A percentile compares a stretch with the other conserved stretches of the same genome.
phyloP scores from a whole-genome alignment of 2,888 invertebrate species.

The Eugnorisma glareosa region DNA sequence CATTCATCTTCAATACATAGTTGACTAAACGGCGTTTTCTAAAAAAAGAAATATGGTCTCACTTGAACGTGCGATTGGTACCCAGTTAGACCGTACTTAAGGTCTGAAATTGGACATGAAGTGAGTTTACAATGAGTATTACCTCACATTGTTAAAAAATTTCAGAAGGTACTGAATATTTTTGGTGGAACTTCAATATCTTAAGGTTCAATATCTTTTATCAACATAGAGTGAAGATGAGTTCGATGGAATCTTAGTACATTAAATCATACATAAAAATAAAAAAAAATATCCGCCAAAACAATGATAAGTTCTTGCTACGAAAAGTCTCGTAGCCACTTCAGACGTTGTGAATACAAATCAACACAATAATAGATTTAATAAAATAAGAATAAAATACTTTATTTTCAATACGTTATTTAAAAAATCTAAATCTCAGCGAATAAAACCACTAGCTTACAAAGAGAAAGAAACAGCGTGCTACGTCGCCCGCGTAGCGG shows the following conservation, averaged over 20 bases:
- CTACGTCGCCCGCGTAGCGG: conserved; percentile 64
- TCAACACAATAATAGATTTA: background rate
- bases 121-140: conserved; percentile 61
- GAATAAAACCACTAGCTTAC: conserved; percentile 42
- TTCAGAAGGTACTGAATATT: background rate
- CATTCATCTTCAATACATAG: conserved; percentile 83
- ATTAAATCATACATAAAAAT: background rate
- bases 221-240: background rate
- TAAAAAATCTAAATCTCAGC: conserved; percentile 28
- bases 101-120: conserved; percentile 7
- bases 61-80: conserved; percentile 79
- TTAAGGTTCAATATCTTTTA: background rate
- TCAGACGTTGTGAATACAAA: background rate
- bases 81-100: conserved; percentile 65
- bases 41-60: conserved; percentile 80
- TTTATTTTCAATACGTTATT: conserved; percentile 20
- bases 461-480: conserved; percentile 57
- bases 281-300: too few relatives aligned
- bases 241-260: background rate
- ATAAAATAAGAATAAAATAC: background rate
- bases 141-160: background rate
- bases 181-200: background rate
- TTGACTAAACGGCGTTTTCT: conserved; percentile 81
- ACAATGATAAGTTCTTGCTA: background rate
- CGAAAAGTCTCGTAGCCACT: background rate